phyloP scores from a whole-genome alignment of 2,797 vertebrate genomes.

The Poliocrania exsul region DNA sequence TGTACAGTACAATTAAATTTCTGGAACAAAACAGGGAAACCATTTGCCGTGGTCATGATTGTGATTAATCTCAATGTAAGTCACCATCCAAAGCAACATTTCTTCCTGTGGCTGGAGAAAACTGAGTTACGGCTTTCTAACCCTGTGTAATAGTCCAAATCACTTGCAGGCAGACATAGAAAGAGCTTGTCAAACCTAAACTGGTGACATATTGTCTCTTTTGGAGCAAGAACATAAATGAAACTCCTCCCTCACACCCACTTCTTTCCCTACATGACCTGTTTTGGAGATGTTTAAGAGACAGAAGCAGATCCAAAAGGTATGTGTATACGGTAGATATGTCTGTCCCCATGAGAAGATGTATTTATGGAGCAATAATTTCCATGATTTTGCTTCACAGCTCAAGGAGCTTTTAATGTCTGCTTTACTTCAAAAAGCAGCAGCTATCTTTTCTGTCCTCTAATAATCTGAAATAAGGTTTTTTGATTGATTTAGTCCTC shows the following conservation, averaged over 20 bases:
- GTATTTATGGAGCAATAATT: background rate
- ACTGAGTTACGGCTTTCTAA: background rate
- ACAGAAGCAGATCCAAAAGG: background rate
- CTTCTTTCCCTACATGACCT: background rate
- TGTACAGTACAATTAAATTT: background rate
- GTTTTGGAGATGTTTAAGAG: background rate
- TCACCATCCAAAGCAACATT: background rate
- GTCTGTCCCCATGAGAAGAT: background rate
- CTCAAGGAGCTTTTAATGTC: background rate
- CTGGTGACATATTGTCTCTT: background rate
- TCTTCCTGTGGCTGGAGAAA: background rate
- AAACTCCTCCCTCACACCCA: background rate
- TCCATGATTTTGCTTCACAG: background rate
- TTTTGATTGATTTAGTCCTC: background rate
- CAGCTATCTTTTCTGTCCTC: background rate
- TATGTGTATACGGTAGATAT: fast-evolving
- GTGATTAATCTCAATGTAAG: background rate
- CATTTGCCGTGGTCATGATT: background rate
- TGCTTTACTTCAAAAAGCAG: background rate
- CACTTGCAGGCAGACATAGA: background rate
- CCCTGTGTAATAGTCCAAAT: background rate
- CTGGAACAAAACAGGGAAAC: background rate
- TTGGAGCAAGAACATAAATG: background rate
- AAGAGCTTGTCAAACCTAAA: background rate
- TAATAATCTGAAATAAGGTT: background rate